A percentile compares a stretch with the other conserved stretches of the same genome.
Conservation (phyloP, 2,888 invertebrate species). For the Stenolophus ochropezus region DNA sequence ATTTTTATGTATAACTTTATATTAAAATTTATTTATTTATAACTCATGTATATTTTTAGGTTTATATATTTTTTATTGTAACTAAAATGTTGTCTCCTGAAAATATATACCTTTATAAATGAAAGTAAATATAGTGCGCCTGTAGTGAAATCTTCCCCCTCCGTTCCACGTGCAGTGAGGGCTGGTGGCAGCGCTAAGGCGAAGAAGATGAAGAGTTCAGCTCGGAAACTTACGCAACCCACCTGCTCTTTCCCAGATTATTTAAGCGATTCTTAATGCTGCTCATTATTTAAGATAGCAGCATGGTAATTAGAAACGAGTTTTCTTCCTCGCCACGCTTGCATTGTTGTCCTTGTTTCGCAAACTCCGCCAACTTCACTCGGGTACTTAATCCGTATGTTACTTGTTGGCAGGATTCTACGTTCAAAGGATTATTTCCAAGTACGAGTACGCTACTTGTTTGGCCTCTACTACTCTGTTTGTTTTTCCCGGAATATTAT, state of each 20-base stretch:
- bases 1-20: no score
- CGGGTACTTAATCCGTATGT: conserved; percentile 10
- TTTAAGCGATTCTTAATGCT: conserved; percentile 74
- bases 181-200: conserved; percentile 6
- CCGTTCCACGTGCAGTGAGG: background rate
- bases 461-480: no score
- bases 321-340: conserved; percentile 32
- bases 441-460: background rate
- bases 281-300: conserved; percentile 73
- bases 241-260: conserved; percentile 74
- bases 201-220: conserved; percentile 70
- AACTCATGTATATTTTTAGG: no score
- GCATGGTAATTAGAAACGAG: conserved; percentile 70
- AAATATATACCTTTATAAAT: no score
- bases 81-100: no score
- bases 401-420: conserved; percentile 3
- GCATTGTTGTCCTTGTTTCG: conserved; percentile 19
- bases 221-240: conserved; percentile 71
- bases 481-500: no score
- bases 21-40: no score
- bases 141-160: no score
- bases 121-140: no score
- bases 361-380: background rate
- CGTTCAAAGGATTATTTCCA: no score
- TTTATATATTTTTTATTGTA: no score